phyloP scores from a whole-genome alignment of 2,888 invertebrate genomes.

The Eupithecia abbreviata region DNA sequence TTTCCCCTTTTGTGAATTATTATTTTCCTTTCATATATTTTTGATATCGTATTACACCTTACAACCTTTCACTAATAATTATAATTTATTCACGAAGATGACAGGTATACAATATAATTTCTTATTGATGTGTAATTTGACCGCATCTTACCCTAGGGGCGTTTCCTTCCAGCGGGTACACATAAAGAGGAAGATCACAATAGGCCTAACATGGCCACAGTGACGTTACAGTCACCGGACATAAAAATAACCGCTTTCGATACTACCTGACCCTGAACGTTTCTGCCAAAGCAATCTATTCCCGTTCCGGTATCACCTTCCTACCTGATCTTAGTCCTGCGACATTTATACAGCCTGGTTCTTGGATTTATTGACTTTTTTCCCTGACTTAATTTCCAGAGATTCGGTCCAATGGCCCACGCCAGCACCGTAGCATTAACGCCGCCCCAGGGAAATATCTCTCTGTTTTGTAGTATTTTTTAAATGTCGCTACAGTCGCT shows the following conservation, averaged over 20 bases:
- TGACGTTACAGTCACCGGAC: not conserved
- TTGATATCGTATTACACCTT: not conserved
- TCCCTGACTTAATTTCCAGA: slow-evolving; percentile 79
- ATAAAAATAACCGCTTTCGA: not conserved
- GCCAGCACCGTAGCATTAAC: slow-evolving; percentile 79
- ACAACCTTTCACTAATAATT: not conserved
- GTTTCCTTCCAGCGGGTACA: not conserved
- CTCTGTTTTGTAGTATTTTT: slow-evolving; percentile 74
- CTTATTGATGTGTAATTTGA: not conserved
- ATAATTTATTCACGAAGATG: not conserved
- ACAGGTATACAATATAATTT: not conserved
- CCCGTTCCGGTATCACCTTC: slow-evolving; percentile 11
- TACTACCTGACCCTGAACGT: not conserved
- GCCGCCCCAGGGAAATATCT: slow-evolving; percentile 79
- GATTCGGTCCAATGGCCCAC: slow-evolving; percentile 80
- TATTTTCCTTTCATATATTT: not conserved
- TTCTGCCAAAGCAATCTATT: slow-evolving; percentile 1
- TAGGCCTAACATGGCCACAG: not conserved
- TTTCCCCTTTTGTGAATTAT: not conserved
- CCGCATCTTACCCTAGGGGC: not conserved
- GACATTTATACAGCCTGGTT: slow-evolving; percentile 71
- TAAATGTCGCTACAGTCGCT: slow-evolving; percentile 63
- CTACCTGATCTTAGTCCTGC: slow-evolving; percentile 52
- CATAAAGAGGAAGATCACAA: not conserved
- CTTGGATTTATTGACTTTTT: slow-evolving; percentile 82